Evolutionary conservation across 1,140 invertebrate species (phyloP), one percentile per base, ranked within the genome.

Genomic region (Elysia chlorotica): DNA sequence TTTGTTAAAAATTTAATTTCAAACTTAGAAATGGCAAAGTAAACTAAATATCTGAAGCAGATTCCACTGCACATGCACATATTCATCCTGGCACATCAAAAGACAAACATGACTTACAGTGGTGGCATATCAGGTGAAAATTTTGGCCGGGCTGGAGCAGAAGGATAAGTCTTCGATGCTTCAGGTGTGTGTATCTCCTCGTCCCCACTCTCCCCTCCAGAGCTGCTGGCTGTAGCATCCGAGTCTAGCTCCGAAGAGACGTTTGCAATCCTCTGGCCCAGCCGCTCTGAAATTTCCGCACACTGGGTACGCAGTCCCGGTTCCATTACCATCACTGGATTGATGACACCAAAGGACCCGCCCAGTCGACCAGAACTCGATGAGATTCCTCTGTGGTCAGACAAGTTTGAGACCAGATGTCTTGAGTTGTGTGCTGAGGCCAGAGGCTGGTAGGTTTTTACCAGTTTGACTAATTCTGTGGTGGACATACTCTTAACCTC

Each of bases 121-220:
- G 81, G 75, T 31, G 61, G 65, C 5, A 73, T 53, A 25, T 69
- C 65, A 23, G 56, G 28, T 79, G 59, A 70, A n/a, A 17, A 37
- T 10, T 70, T n/a, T 37, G 35, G 30, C 33, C 36, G 38, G 30
- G 56, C 41, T 21, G 56, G 30, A 25, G 71, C 65, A 35, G 78
- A 92, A 86, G n/a, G n/a, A n/a, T n/a, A n/a, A n/a, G n/a, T n/a
- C n/a, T n/a, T n/a, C n/a, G n/a, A n/a, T n/a, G n/a, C n/a, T n/a
- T n/a, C n/a, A n/a, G n/a, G n/a, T n/a, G n/a, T n/a, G n/a, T n/a
- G n/a, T n/a, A n/a, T n/a, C n/a, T 92, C 91, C 87, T 98, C 96
- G 88, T 97, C 95, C 88, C 93, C 94, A 80, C 94, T 96, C 86
- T 97, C 96, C 36, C 94, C 95, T 53, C 95, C 96, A 38, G 95